Evolutionary conservation across 2,888 invertebrate genomes (phyloP), one percentile per base, ranked within the genome.

Genomic region (Papilio protenor): DNA sequence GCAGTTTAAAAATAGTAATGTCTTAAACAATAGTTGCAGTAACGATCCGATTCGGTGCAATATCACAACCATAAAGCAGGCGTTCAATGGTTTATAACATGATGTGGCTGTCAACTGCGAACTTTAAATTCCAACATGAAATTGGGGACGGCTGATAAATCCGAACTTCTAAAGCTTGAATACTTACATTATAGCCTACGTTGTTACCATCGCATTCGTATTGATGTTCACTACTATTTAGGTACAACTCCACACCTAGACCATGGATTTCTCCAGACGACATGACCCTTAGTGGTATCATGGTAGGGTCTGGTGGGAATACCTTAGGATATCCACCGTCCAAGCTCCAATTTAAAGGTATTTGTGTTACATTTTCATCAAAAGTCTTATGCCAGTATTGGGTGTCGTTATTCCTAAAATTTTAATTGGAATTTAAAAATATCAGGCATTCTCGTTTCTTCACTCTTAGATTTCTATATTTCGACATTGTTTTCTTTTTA

Each of bases 181-280:
- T 45, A 86, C 91, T 89, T 79, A 94, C 95, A 77, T 92, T 94
- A 79, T 94, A 95, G 12, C 95, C 95, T 49, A 91, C 83, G 57
- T 91, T 93, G 52, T 90, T 90, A 5, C 94, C 94, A 82, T 95
- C 94, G 81, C 95, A 95, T 16, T 81, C 87, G 21, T 84, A 89
- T 81, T 95, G 95, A 75, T 92, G 91, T 59, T 95, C 94, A 75
- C 91, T 93, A 16, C 84, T 89, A 77, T 95, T 95, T 21, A 94
- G 80, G 76, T 89, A 93, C 75, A 95, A 82, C 64, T 95, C 94
- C n/a, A 94, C 85, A 0, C 90, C 89, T 8, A 95, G 82, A 0
- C 95, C 94, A 69, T 92, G 91, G 0, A 85, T 82, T 81, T 95
- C 94, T 52, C 95, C 95, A 0, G 94, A 91, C 0, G 91, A 90